phyloP scores from a whole-genome alignment of 2,113 vertebrate genomes.

The Cyanistes caeruleus region DNA sequence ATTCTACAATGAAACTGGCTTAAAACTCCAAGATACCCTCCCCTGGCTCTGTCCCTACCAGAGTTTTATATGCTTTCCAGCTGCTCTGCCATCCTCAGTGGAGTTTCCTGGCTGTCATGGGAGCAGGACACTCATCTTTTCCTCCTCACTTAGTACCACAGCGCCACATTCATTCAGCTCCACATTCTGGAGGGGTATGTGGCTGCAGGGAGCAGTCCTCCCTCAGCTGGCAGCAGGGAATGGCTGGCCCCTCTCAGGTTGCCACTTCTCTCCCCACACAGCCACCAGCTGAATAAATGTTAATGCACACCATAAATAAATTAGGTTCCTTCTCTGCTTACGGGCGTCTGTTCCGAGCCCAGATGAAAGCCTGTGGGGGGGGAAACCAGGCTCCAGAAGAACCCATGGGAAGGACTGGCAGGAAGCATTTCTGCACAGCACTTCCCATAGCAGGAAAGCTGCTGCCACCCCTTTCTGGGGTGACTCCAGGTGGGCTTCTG shows the following conservation, averaged over 20 bases:
- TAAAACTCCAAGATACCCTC: background rate
- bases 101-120: background rate
- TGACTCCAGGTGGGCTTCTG: background rate
- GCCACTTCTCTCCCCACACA: slow-evolving; percentile 4
- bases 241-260: slow-evolving; percentile 52
- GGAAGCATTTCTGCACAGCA: background rate
- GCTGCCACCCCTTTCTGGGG: background rate
- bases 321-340: slow-evolving; percentile 66
- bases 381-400: background rate
- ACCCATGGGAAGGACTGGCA: background rate
- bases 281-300: slow-evolving; percentile 57
- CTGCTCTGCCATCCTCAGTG: background rate
- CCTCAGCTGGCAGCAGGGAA: background rate
- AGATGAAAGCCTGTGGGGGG: background rate
- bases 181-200: slow-evolving; percentile 35
- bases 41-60: background rate
- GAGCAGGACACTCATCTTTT: background rate
- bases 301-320: slow-evolving; percentile 72
- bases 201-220: background rate
- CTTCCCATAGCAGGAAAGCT: background rate
- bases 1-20: background rate
- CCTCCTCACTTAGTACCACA: background rate
- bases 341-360: background rate
- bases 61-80: background rate
- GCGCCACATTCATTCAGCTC: background rate